phyloP scores from a whole-genome alignment of 1,140 invertebrate genomes.

The Ectropis grisescens region DNA sequence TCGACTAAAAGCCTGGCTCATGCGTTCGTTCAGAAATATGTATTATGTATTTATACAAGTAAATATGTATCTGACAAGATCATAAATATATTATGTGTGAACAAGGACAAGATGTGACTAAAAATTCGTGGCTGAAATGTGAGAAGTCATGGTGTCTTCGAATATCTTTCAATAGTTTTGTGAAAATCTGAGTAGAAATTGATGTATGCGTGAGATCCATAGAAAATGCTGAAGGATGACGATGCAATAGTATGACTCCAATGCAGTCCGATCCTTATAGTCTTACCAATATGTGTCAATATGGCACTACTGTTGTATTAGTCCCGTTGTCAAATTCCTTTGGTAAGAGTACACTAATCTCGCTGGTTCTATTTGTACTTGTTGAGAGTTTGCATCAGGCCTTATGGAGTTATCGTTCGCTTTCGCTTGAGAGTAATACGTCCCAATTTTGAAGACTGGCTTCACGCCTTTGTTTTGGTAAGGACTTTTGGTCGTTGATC shows the following conservation, averaged over 20 bases:
- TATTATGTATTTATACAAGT: too few species aligned
- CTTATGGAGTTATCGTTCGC: constrained; percentile 55
- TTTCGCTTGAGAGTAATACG: constrained; percentile 51
- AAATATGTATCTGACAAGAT: too few species aligned
- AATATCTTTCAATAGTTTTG: too few species aligned
- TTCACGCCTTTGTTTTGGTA: constrained; percentile 41
- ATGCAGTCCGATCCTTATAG: constrained; percentile 15
- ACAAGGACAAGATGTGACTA: too few species aligned
- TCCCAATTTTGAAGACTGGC: constrained; percentile 52
- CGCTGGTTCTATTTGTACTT: constrained; percentile 60
- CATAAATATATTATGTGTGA: too few species aligned
- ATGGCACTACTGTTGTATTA: constrained; percentile 36
- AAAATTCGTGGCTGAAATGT: too few species aligned
- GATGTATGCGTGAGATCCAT: too few species aligned
- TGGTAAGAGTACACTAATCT: constrained; percentile 46
- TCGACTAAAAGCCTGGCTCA: too few species aligned
- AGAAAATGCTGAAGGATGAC: constrained; percentile 20
- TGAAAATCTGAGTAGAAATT: too few species aligned
- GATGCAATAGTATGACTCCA: constrained; percentile 19
- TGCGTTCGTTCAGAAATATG: too few species aligned
- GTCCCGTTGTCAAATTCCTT: constrained; percentile 45
- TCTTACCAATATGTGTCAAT: constrained; percentile 48
- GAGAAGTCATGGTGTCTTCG: too few species aligned
- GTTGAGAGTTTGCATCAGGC: constrained; percentile 59
- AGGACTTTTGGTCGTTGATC: constrained; percentile 55